Base-by-base conservation (phyloP, 2,113 vertebrate species). In the Platichthys stellatus region DNA sequence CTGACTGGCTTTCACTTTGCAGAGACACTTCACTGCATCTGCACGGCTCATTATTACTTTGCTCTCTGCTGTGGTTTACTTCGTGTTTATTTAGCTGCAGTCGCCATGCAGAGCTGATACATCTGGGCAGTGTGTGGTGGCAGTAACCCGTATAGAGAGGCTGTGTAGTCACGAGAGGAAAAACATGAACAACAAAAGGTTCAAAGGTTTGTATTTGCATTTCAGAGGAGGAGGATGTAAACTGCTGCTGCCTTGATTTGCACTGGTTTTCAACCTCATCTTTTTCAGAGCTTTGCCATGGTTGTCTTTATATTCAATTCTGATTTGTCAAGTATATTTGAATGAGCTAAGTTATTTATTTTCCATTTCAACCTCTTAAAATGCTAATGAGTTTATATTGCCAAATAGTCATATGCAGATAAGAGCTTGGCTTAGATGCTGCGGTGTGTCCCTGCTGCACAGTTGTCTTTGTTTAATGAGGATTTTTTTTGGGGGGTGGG, bases 341-440 rank as follows among this genome's bases (percentile, higher is more conserved):
- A 80, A 77, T 69, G 74, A 76, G 61, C 75, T 82, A 53, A 65
- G 74, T 88, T 86, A 45, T 85, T 85, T 86, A 80, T 74, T 83
- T 83, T 81, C 54, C 24, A 72, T 83, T 78, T 84, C 63, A 67
- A 63, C 8, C 61, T 23, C 69, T 82, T 81, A 83, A 82, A 82
- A 86, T 90, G 83, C 74, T 88, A 88, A 88, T 88, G 45, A 69
- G 65, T 31, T 12, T 72, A 76, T 75, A 68, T 83, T 62, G 69
- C 51, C 64, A 70, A 47, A 75, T 65, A 87, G 85, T 90, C 84
- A 88, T 84, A 89, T 85, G 86, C 72, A 90, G 88, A 92, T 81
- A 75, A 38, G 20, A 76, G 86, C 84, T 86, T 87, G 72, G 71
- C 23, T 72, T 15, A 21, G 57, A 76, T 82, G 73, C 80, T 71